Base-by-base conservation (phyloP, 2,113 vertebrate genomes). In the Vanacampus margaritifer region DNA sequence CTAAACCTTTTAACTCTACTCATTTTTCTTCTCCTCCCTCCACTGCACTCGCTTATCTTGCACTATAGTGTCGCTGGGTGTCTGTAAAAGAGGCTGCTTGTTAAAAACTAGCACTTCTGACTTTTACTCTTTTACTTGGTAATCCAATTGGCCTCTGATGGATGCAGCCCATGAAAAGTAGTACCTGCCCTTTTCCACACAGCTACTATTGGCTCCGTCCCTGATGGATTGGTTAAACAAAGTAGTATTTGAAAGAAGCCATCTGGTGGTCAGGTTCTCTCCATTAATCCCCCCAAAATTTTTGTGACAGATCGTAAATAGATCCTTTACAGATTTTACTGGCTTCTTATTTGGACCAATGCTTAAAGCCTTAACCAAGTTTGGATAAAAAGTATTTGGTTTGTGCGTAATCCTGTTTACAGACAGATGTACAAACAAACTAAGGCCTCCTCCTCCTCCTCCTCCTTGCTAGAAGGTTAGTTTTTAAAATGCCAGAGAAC, bases 171-270 rank as follows among this genome's bases (percentile, higher is more conserved):
- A 3, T 2, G 9, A 62, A 61, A 41, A 16, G n/a, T 26, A 16
- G n/a, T 26, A 62, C 59, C 59, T 62, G 37, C n/a, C 59, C 37
- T 62, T 62, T 62, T 26, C 37, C 59, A 41, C 23, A 9, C n/a
- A 41, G 59, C 37, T 24, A 37, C 37, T 43, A 14, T 43, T 17
- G 37, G 12, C 59, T 39, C 35, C 23, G 28, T 26, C 37, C 23
- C n/a, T 62, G 37, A 62, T 62, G 59, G 37, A 62, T 36, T 13
- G 35, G 21, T 23, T 41, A 62, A 62, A 62, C 37, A 43, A 43
- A 26, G 37, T 14, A 2, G 12, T 24, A n/a, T 41, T 62, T 62
- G 37, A 62, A 62, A 43, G 1, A 24, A 62, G n/a, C 23, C 59
- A 62, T 62, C n/a, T 62, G 59, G 59, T 11, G 3, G 3, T 62